Evolutionary conservation across 2,113 vertebrate species (phyloP).

Genomic region (Cercocebus atys): DNA sequence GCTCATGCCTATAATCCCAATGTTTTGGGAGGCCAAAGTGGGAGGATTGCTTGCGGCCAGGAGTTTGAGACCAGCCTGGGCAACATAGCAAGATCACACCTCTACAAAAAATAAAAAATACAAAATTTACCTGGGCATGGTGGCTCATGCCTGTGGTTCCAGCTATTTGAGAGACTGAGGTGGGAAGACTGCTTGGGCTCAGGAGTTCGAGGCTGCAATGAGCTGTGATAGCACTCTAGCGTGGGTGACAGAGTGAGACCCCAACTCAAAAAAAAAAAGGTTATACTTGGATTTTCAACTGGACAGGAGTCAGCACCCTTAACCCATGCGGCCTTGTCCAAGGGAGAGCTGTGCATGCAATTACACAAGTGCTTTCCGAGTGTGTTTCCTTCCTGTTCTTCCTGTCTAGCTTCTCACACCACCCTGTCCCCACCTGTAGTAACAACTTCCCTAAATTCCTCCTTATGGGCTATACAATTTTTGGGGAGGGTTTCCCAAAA

Average conservation of each 20-base stretch:
- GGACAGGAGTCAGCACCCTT: neutral
- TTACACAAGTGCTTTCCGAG: no score
- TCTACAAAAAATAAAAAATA: neutral
- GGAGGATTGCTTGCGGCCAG: neutral
- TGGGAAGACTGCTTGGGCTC: neutral
- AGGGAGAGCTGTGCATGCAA: neutral
- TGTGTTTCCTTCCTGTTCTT: no score
- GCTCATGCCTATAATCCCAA: neutral
- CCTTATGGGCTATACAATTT: neutral
- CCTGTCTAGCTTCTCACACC: neutral
- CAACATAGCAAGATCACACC: neutral
- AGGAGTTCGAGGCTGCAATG: neutral
- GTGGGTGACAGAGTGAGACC: neutral
- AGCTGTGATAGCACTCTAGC: neutral
- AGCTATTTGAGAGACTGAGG: neutral
- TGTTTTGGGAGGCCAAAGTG: no score
- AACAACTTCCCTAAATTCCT: neutral
- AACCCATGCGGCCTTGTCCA: neutral
- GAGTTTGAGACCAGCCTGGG: neutral
- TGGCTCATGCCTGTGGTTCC: neutral
- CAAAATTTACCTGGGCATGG: no score
- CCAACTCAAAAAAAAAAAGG: neutral
- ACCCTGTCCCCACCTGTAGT: neutral
- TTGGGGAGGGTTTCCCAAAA: neutral
- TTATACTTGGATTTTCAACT: neutral